Base-by-base conservation (phyloP, 2,113 vertebrate species). In the Thinocorus orbignyianus region DNA sequence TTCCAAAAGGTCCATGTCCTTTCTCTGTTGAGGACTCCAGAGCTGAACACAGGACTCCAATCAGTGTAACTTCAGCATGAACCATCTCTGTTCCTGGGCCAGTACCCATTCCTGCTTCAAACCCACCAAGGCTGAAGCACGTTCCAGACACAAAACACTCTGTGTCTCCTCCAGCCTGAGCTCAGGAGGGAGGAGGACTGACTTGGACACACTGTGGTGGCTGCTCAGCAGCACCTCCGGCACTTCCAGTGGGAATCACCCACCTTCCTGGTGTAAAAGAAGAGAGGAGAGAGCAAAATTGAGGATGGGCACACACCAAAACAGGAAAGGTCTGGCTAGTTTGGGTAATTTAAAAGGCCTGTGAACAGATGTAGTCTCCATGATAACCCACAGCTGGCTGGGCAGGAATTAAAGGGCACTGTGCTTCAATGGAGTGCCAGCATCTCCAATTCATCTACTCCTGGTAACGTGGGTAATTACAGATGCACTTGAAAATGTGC, bases 331-430 rank as follows among this genome's bases (percentile, higher is more conserved):
- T 28, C 77, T 86, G 62, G 19, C 18, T 60, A 28, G 72, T 18
- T 26, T 44, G 88, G 68, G 55, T 69, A 91, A 24, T 92, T 94
- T 85, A 68, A 68, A 76, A 86, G 68, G 68, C 26, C 52, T 48
- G 30, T 42, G 84, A 68, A 49, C 97, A 97, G 91, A 90, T 90
- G 91, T 73, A 42, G 71, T 95, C 35, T 94, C 88, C 94, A 90
- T 95, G 94, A 72, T 37, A 48, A 96, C 92, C n/a, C 78, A 94
- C 93, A 96, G 90, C 95, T 97, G 96, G 79, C 81, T 68, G 55
- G 90, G 73, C 69, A 87, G 81, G 39, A 84, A 83, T 72, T 89
- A 85, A 93, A 95, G 91, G 81, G 69, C 87, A 70, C 35, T 1
- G 12, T 73, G 82, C 76, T 86, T 88, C 80, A 68, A 9, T 13